These are phyloP conservation scores for Anastrepha ludens DNA, from an alignment of 1,140 invertebrate species.

Conservation along the genomic window DNA sequence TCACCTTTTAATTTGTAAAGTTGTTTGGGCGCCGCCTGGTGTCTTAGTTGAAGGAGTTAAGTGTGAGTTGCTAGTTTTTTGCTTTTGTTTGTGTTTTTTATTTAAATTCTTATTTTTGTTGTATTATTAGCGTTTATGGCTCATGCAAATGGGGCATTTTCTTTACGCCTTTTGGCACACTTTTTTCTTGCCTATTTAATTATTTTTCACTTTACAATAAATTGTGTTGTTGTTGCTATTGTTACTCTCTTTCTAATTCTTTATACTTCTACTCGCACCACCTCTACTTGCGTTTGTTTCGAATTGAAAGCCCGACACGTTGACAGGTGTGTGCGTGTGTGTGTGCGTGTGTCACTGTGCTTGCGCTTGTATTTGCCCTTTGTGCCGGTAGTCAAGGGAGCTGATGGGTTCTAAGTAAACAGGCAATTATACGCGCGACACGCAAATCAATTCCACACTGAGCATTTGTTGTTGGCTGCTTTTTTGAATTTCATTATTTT, in stretches of 20 bases:
- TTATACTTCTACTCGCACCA: background rate
- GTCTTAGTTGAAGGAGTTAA: background rate
- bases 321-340: background rate
- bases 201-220: background rate
- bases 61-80: background rate
- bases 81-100: background rate
- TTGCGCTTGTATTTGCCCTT: background rate
- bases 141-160: background rate
- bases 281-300: background rate
- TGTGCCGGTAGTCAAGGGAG: background rate
- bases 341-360: background rate
- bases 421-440: background rate
- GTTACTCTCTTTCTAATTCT: background rate
- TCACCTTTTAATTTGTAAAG: constrained; percentile 42
- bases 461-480: background rate
- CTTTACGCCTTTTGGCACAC: background rate
- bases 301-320: background rate
- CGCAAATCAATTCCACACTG: background rate
- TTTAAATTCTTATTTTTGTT: background rate
- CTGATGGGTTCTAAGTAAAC: background rate
- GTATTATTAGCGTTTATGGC: background rate
- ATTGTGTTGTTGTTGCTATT: background rate
- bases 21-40: background rate
- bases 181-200: background rate
- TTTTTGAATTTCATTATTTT: background rate